Evolutionary conservation across 1,140 invertebrate genomes (phyloP), one percentile per base, ranked within the genome.

Genomic region (Lamellibrachia luymesi): DNA sequence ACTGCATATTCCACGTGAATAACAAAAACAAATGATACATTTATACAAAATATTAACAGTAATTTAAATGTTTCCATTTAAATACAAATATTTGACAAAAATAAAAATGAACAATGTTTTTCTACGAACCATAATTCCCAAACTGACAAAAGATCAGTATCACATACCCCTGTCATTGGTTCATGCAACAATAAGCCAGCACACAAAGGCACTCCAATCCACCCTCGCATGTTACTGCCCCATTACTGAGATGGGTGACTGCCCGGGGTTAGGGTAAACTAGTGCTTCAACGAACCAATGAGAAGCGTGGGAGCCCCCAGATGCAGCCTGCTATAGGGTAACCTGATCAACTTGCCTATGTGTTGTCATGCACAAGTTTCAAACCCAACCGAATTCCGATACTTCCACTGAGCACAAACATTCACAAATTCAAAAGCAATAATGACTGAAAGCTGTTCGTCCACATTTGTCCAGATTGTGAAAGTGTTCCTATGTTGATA

Each of bases 341-440:
- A 80, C 64, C 7, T 17, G 64, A 80, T 80, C 64, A 80, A 80
- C 64, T 22, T 22, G 13, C 64, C 4, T 80, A 2, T 22, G 8
- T 80, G 64, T 22, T 80, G 64, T 0, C 64, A 80, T 80, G 64
- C 13, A 80, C 64, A 80, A 80, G 64, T 80, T 80, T 80, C 64
- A 80, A 80, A 80, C 64, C 64, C 64, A 80, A 80, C 64, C 64
- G 64, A 80, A 80, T 80, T 80, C 64, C 64, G 64, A 80, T 56
- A 56, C 52, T 56, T 56, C 52, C 17, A 17, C 6, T 6, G 52
- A 56, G 52, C 52, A 56, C 52, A 6, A 6, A 56, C 52, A 13
- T 56, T 56, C 13, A 7, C 13, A 6, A 56, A 56, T 56, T 13
- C 52, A 56, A 56, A 56, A 13, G 52, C 52, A 56, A 6, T 38